Evolutionary conservation across 2,888 invertebrate species (phyloP).

Genomic region (Marasmarcha lunaedactyla): DNA sequence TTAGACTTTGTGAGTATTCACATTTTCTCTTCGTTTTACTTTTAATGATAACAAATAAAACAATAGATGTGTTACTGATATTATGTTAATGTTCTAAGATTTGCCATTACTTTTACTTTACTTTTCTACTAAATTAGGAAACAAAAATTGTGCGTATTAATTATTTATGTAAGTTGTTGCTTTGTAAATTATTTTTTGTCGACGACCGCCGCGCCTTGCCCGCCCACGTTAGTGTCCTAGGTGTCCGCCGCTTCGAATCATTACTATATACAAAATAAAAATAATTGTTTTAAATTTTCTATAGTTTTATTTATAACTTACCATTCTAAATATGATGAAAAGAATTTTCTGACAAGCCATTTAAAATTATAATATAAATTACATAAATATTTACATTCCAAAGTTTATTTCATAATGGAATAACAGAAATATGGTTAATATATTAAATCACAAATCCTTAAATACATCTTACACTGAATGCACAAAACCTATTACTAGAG

Average conservation of each 20-base stretch:
- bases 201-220: slow-evolving; percentile 28
- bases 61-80: no score
- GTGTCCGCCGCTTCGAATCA: slow-evolving; percentile 57
- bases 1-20: no score
- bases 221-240: slow-evolving; percentile 52
- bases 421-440: slow-evolving; percentile 4
- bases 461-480: neutral
- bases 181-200: neutral
- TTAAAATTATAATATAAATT: neutral
- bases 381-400: neutral
- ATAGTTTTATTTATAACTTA: slow-evolving; percentile 26
- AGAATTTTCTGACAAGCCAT: neutral
- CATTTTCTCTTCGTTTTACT: no score
- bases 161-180: slow-evolving; percentile 1
- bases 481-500: slow-evolving; percentile 36
- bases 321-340: neutral
- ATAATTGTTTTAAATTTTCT: slow-evolving; percentile 53
- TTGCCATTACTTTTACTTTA: neutral
- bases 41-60: no score
- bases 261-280: slow-evolving; percentile 61
- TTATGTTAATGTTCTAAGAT: neutral
- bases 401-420: slow-evolving; percentile 10
- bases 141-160: neutral
- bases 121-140: neutral
- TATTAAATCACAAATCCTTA: neutral